These are phyloP conservation scores for Ostrea edulis DNA, from an alignment of 1,140 invertebrate species.

Conservation along the genomic window DNA sequence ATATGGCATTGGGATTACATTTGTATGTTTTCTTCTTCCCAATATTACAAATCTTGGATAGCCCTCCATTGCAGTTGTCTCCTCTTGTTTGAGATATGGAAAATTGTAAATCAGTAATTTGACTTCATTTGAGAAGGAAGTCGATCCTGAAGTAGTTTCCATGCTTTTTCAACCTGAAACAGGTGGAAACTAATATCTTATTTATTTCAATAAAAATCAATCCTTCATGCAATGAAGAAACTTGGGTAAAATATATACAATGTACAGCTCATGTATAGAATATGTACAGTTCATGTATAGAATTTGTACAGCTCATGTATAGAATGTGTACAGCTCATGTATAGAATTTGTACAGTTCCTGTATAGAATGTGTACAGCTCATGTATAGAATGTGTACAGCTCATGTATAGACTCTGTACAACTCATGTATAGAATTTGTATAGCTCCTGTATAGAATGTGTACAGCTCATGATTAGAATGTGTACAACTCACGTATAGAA, in stretches of 20 bases:
- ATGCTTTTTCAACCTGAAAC: slow-evolving; percentile 70
- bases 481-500: too few relatives aligned
- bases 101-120: not conserved
- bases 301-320: not conserved
- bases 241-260: not conserved
- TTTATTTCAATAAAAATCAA: too few relatives aligned
- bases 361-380: too few relatives aligned
- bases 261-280: too few relatives aligned
- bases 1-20: not conserved
- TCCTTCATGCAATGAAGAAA: not conserved
- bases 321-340: not conserved
- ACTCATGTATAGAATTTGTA: too few relatives aligned
- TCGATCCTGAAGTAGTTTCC: slow-evolving; percentile 58
- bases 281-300: too few relatives aligned
- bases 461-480: too few relatives aligned
- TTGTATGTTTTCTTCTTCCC: not conserved
- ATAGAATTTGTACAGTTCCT: not conserved
- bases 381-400: too few relatives aligned
- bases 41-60: not conserved
- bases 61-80: not conserved
- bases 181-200: not conserved
- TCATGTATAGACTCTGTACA: too few relatives aligned
- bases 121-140: not conserved
- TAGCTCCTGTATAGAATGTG: too few relatives aligned
- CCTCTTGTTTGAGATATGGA: not conserved